phyloP scores from a whole-genome alignment of 2,888 invertebrate genomes.

The Drosophila quinaria region DNA sequence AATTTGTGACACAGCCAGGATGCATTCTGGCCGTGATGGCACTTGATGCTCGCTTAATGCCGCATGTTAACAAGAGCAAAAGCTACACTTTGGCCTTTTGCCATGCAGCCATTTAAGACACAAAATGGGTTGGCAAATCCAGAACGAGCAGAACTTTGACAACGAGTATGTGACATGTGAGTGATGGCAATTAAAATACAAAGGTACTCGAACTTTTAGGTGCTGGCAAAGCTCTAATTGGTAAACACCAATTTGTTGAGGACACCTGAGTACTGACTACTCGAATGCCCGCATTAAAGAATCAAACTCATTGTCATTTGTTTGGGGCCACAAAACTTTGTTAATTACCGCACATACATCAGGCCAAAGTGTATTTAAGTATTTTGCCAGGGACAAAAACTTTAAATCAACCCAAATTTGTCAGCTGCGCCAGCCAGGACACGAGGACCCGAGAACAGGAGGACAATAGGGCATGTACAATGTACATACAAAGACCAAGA shows the following conservation, averaged over 20 bases:
- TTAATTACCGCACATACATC: slow-evolving; percentile 44
- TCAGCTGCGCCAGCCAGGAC: slow-evolving; percentile 27
- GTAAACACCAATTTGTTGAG: slow-evolving; percentile 24
- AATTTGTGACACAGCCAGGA: slow-evolving; percentile 7
- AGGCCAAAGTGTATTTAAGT: slow-evolving; percentile 31
- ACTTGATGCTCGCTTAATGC: slow-evolving; percentile 72
- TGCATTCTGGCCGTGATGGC: slow-evolving; percentile 20
- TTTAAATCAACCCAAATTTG: slow-evolving; percentile 60
- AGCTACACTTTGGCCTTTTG: slow-evolving; percentile 64
- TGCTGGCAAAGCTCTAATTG: slow-evolving; percentile 43
- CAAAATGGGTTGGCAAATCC: not conserved
- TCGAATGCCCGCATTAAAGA: slow-evolving; percentile 24
- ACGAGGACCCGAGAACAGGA: not conserved
- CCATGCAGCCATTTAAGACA: slow-evolving; percentile 38
- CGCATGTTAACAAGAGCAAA: slow-evolving; percentile 61
- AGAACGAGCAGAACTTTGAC: not conserved
- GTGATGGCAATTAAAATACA: slow-evolving; percentile 36
- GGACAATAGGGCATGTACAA: not conserved
- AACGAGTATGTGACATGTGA: slow-evolving; percentile 24
- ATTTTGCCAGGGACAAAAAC: slow-evolving; percentile 24
- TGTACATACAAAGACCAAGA: not conserved
- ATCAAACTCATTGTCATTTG: slow-evolving; percentile 34
- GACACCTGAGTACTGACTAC: slow-evolving; percentile 9
- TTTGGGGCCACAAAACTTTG: slow-evolving; percentile 39
- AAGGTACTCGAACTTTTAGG: slow-evolving; percentile 28